A percentile compares a stretch with the other conserved stretches of the same genome.
These are phyloP conservation scores for Malurus splendens DNA, from an alignment of 2,797 vertebrate genomes.

Conservation along the genomic window DNA sequence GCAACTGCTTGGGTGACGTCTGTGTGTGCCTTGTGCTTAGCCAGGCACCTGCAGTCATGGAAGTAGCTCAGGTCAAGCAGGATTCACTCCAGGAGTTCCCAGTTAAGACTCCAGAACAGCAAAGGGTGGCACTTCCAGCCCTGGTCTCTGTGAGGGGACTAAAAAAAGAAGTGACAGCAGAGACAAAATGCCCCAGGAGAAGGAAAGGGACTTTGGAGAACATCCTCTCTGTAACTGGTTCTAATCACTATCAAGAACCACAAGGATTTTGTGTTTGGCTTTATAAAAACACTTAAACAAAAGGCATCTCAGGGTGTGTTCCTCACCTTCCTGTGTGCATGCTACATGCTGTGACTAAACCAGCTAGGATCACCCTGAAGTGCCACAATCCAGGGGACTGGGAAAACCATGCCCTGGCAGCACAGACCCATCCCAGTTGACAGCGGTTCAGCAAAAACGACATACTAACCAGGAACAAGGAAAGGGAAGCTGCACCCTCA, in stretches of 20 bases:
- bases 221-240: neutral
- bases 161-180: rapidly evolving
- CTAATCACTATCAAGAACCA: neutral
- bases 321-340: neutral
- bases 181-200: neutral
- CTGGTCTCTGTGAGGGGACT: rapidly evolving
- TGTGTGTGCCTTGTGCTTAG: rapidly evolving
- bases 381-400: neutral
- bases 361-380: neutral
- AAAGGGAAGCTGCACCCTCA: neutral
- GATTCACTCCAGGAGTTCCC: neutral
- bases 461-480: rapidly evolving
- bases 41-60: neutral
- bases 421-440: rapidly evolving
- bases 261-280: neutral
- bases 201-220: neutral
- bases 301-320: neutral
- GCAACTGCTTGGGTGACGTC: rapidly evolving
- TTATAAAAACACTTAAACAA: neutral
- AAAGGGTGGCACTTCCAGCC: neutral
- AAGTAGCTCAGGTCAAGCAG: neutral
- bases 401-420: neutral
- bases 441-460: neutral
- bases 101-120: neutral
- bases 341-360: neutral